Percentiles rank a stretch among this genome's conserved stretches.
Conservation (phyloP, 2,888 invertebrate genomes). For the Morpho achilles region DNA sequence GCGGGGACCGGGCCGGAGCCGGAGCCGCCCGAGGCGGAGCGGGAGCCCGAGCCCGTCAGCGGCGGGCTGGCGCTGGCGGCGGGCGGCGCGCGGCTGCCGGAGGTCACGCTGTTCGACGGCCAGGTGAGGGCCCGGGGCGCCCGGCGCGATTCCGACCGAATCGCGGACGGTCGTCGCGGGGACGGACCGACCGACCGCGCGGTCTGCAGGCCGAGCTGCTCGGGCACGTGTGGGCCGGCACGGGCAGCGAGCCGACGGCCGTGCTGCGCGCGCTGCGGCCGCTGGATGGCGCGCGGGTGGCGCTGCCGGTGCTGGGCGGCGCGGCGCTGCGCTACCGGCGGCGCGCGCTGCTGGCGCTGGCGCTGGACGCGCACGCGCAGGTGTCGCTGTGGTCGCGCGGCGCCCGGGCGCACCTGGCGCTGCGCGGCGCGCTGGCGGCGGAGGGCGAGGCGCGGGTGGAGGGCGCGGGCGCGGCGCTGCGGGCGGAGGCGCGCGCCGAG, state of each 20-base stretch:
- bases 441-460: constrained; percentile 27
- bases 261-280: constrained; percentile 45
- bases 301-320: constrained; percentile 30
- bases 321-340: constrained; percentile 27
- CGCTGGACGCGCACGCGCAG: constrained; percentile 37
- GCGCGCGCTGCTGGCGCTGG: constrained; percentile 27
- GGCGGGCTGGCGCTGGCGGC: constrained; percentile 47
- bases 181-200: neutral
- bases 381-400: constrained; percentile 41
- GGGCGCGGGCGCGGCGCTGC: constrained; percentile 26
- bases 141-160: neutral
- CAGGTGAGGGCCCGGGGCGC: constrained; percentile 15
- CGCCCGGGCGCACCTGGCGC: constrained; percentile 32
- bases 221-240: constrained; percentile 61
- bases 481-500: constrained; percentile 24
- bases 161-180: constrained; percentile 11
- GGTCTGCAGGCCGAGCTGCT: constrained; percentile 50
- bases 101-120: constrained; percentile 38
- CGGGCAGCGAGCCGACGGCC: constrained; percentile 47
- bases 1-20: constrained; percentile 21
- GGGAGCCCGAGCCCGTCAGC: constrained; percentile 32
- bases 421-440: constrained; percentile 30
- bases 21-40: constrained; percentile 23
- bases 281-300: constrained; percentile 19
- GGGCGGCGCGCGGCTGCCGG: constrained; percentile 42